A percentile compares a stretch with the other conserved stretches of the same genome.
phyloP scores from a whole-genome alignment of 2,888 invertebrate genomes.

The Rhyacophila evoluta region DNA sequence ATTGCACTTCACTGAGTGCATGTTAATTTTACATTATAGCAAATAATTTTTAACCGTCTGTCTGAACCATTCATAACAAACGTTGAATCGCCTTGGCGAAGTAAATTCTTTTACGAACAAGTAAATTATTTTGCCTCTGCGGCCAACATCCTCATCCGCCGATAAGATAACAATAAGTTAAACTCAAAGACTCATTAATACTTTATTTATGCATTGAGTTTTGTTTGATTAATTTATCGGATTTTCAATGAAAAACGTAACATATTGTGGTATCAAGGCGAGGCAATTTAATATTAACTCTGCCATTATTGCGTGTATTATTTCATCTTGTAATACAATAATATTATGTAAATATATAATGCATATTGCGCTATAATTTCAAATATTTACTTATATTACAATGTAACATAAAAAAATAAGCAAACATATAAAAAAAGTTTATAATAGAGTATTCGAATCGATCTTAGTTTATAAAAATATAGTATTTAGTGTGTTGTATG shows the following conservation, averaged over 20 bases:
- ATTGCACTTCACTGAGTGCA: too few relatives aligned
- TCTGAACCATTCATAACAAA: neutral
- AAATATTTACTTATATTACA: too few relatives aligned
- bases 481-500: too few relatives aligned
- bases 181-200: slow-evolving; percentile 29
- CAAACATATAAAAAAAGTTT: too few relatives aligned
- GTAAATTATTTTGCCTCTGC: neutral
- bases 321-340: too few relatives aligned
- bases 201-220: slow-evolving; percentile 34
- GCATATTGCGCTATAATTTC: too few relatives aligned
- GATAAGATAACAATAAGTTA: slow-evolving; percentile 46
- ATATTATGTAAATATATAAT: too few relatives aligned
- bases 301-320: neutral
- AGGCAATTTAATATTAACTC: neutral
- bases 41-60: neutral
- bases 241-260: slow-evolving; percentile 35
- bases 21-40: neutral
- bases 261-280: neutral
- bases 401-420: too few relatives aligned
- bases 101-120: neutral
- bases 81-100: neutral
- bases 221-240: slow-evolving; percentile 51
- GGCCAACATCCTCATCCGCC: slow-evolving; percentile 52
- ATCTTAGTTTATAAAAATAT: too few relatives aligned
- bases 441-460: too few relatives aligned